Base-by-base conservation (phyloP, 2,888 invertebrate species). In the Opisthograptis luteolata region DNA sequence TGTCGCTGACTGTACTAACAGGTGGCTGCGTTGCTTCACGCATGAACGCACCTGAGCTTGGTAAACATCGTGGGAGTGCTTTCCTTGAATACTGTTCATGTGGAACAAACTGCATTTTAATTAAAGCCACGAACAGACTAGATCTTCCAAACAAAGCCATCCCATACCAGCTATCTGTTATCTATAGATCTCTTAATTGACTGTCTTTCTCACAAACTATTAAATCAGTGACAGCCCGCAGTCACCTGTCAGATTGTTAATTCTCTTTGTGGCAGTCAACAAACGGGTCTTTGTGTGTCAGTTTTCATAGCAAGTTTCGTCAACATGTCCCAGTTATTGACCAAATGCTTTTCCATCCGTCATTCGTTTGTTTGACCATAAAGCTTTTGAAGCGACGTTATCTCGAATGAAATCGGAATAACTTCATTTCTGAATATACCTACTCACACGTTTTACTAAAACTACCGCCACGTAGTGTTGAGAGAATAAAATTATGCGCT, bases 241-340 rank as follows among this genome's bases (percentile, higher is more conserved):
- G 12, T 10, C 14, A 15, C 27, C 13, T 28, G 27, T 27, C 19
- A 40, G n/a, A 35, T 46, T 19, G 39, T 39, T 39, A 17, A 32
- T 14, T 40, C 10, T 13, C n/a, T 39, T 34, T 31, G 31, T 31
- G 10, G 24, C 19, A 31, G 17, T 28, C 36, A 31, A 7, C 20
- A 13, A 25, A 15, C 15, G 9, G 13, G 28, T 2, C n/a, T 43
- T 13, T 28, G n/a, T 20, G 30, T 20, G 8, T 7, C 8, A 8
- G 20, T 34, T 34, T 19, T 25, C 1, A 12, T 25, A n/a, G 9
- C 20, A 5, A 1, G 19, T 32, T 19, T 27, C 19, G 9, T 12
- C 10, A 9, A 14, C 24, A 42, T 17, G 30, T 31, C 3, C 17
- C 27, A 17, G 9, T 3, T n/a, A 30, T 31, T 9, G n/a, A 20